These are phyloP conservation scores for Drymonia ruficornis DNA, from an alignment of 2,888 invertebrate species.

Conservation along the genomic window DNA sequence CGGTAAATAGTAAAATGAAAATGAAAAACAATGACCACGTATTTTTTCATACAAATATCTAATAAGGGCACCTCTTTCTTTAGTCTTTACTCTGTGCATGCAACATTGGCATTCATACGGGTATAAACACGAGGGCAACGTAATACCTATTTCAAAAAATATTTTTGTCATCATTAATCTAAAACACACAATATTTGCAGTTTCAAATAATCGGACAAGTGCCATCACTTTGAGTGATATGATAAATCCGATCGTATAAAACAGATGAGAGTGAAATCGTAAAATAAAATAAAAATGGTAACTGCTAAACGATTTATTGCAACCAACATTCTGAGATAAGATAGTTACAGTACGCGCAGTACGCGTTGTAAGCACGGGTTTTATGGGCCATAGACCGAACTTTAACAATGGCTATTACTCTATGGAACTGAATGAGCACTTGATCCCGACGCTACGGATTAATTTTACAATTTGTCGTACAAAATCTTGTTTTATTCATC, in stretches of 20 bases:
- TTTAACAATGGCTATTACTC: slow-evolving; percentile 47
- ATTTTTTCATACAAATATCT: no score
- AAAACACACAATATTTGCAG: background rate
- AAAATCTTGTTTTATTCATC: background rate
- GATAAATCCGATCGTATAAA: background rate
- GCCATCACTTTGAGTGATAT: background rate
- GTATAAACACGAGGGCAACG: no score
- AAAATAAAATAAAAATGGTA: slow-evolving; percentile 7
- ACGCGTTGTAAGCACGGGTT: slow-evolving; percentile 38
- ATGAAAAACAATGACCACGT: no score
- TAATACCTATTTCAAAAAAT: no score
- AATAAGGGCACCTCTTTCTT: no score
- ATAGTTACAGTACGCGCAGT: slow-evolving; percentile 33
- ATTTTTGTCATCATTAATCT: no score
- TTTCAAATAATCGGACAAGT: background rate
- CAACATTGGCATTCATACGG: no score
- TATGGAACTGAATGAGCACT: slow-evolving; percentile 25
- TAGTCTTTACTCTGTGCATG: no score
- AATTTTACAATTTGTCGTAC: slow-evolving; percentile 17
- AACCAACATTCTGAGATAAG: slow-evolving; percentile 27
- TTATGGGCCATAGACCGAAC: slow-evolving; percentile 46
- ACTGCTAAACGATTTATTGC: slow-evolving; percentile 10
- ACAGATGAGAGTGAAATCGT: slow-evolving; percentile 7
- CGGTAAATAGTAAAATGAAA: no score
- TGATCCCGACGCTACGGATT: slow-evolving; percentile 26